Base-by-base conservation (phyloP, 2,888 invertebrate species). In the Catocala fraxini region DNA sequence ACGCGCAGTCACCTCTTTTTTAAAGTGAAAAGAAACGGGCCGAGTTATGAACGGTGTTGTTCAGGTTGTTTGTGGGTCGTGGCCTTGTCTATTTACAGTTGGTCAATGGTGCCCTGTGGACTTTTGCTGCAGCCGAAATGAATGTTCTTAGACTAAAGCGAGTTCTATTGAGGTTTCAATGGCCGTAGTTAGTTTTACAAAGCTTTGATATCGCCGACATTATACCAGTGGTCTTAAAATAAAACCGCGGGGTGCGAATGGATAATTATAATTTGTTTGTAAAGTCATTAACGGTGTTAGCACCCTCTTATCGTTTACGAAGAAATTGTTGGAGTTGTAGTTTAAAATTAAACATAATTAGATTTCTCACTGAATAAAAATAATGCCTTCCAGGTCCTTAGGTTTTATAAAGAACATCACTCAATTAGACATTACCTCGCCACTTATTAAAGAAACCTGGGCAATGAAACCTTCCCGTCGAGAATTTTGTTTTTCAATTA, bases 1-100 rank as follows among this genome's bases (percentile, higher is more conserved):
- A 77, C 72, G 89, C 87, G 64, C 72, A 85, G 87, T 90, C 89
- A 88, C 81, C 74, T 78, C 83, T 82, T 87, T 88, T 87, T 82
- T 85, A 80, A 76, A 77, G 67, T 88, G 83, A 84, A 90, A 86
- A 83, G 87, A 87, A 86, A 75, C 81, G 73, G 81, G 81, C 67
- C 79, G 74, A 72, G 70, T 77, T 79, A 82, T 81, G 78, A 82
- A 81, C 82, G 79, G 60, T 66, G 70, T 76, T 80, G 81, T 79
- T 76, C 70, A 70, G 60, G 70, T 64, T 77, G 80, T 84, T 84
- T 82, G 71, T 83, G 79, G 86, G 86, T 84, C 87, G 82, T 69
- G 84, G 82, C 85, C 86, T 84, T 82, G 79, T 78, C 77, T 79
- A 80, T 77, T 77, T 75, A 73, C 77, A 71, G 74, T 84, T 75